A percentile compares a stretch with the other conserved stretches of the same genome.
These are phyloP conservation scores for Procambarus virginalis DNA, from an alignment of 1,140 invertebrate species.

Conservation along the genomic window DNA sequence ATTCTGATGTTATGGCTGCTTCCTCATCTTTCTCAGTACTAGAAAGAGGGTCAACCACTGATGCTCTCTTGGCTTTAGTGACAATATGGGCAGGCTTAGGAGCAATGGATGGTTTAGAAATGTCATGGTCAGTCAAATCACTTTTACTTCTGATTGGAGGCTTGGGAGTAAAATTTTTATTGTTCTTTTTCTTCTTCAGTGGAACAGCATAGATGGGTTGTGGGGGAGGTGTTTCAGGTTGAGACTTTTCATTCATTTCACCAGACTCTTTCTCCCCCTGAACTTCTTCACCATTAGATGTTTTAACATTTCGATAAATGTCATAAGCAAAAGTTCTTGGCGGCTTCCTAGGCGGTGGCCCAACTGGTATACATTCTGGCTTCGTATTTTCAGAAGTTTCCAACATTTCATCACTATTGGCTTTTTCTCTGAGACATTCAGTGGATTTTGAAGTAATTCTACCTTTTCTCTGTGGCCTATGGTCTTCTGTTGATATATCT, in stretches of 20 bases:
- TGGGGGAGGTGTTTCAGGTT: background rate
- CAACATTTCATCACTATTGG: background rate
- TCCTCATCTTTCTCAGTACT: conserved; percentile 56
- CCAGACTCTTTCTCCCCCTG: background rate
- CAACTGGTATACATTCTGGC: conserved; percentile 27
- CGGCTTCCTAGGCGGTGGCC: conserved; percentile 49
- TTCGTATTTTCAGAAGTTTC: background rate
- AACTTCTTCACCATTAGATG: background rate
- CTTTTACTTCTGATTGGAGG: conserved; percentile 54
- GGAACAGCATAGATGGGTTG: conserved; percentile 54
- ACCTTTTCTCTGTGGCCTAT: background rate
- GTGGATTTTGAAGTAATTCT: background rate
- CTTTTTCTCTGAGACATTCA: background rate
- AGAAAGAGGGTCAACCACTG: conserved; percentile 59
- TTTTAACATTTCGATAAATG: conserved; percentile 40
- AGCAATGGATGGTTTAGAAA: conserved; percentile 45
- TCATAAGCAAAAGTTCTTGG: conserved; percentile 61
- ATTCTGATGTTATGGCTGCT: conserved; percentile 49
- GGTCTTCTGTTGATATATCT: background rate
- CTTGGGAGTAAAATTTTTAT: conserved; percentile 31
- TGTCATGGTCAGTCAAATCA: conserved; percentile 45
- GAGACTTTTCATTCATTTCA: conserved; percentile 1
- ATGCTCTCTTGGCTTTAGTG: conserved; percentile 45
- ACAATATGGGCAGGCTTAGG: conserved; percentile 53
- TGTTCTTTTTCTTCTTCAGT: conserved; percentile 36